Conservation (phyloP, 2,888 invertebrate species). For the Eumacrocentrus americanus region DNA sequence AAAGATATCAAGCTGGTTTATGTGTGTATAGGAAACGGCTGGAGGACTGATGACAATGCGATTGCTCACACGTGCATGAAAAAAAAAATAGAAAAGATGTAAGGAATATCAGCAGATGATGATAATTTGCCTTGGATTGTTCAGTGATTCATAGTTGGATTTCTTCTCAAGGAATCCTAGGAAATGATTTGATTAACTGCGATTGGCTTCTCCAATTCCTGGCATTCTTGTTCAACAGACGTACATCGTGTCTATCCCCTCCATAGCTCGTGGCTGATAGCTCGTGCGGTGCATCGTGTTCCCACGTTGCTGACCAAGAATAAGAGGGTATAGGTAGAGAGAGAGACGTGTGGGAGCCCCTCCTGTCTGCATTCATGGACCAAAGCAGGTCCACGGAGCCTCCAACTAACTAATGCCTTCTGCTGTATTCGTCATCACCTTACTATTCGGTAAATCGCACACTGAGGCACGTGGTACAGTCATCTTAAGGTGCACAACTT, state of each 20-base stretch:
- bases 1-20: too few species aligned
- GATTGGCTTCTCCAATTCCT: background rate
- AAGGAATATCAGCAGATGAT: too few species aligned
- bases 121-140: too few species aligned
- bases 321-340: constrained; percentile 12
- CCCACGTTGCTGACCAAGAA: constrained; percentile 35
- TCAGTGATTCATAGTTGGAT: background rate
- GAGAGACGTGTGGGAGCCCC: background rate
- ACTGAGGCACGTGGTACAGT: background rate
- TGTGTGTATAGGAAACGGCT: too few species aligned
- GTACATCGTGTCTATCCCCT: too few species aligned
- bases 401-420: background rate
- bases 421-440: background rate
- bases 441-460: too few species aligned
- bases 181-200: background rate
- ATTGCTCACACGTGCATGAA: too few species aligned
- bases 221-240: background rate
- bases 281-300: constrained; percentile 19
- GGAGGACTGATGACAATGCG: too few species aligned
- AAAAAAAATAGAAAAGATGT: too few species aligned
- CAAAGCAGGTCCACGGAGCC: too few species aligned
- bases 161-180: background rate
- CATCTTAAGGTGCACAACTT: background rate
- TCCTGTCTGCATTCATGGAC: background rate
- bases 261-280: too few species aligned